These are phyloP conservation scores for Acromyrmex charruanus DNA, from an alignment of 1,140 invertebrate species.

Conservation along the genomic window DNA sequence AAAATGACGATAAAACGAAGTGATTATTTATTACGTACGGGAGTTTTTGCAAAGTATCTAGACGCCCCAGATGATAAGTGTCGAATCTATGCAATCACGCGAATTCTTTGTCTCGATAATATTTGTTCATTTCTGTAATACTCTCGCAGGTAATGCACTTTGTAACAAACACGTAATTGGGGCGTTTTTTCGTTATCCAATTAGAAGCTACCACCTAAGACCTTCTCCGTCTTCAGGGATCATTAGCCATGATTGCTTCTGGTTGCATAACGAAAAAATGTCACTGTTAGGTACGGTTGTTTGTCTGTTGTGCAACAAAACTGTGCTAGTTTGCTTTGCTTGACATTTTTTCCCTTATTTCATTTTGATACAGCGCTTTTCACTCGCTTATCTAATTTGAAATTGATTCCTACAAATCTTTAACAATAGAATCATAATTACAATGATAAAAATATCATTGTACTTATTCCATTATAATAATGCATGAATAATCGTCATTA, in stretches of 20 bases:
- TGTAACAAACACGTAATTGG: background rate
- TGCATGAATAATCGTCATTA: background rate
- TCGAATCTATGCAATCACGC: conserved; percentile 55
- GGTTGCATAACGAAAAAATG: too few species aligned
- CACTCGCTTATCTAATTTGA: background rate
- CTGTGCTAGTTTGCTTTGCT: background rate
- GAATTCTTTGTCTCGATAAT: conserved; percentile 28
- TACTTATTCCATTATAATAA: background rate
- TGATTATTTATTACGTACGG: conserved; percentile 5
- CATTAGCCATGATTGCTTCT: too few species aligned
- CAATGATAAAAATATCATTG: background rate
- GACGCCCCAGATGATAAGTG: conserved; percentile 59
- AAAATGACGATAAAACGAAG: background rate
- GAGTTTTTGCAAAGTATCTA: conserved; percentile 55
- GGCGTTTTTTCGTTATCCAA: too few species aligned
- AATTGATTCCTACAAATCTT: background rate
- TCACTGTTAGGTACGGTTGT: background rate
- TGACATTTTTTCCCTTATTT: background rate
- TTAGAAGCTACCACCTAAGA: too few species aligned
- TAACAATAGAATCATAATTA: background rate
- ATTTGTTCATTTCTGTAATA: conserved; percentile 36
- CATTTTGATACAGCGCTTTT: conserved; percentile 3
- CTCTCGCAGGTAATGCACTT: background rate
- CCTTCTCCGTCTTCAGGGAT: too few species aligned
- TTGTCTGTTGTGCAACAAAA: conserved; percentile 2